phyloP scores from a whole-genome alignment of 2,888 invertebrate genomes.

The Bibio marci region DNA sequence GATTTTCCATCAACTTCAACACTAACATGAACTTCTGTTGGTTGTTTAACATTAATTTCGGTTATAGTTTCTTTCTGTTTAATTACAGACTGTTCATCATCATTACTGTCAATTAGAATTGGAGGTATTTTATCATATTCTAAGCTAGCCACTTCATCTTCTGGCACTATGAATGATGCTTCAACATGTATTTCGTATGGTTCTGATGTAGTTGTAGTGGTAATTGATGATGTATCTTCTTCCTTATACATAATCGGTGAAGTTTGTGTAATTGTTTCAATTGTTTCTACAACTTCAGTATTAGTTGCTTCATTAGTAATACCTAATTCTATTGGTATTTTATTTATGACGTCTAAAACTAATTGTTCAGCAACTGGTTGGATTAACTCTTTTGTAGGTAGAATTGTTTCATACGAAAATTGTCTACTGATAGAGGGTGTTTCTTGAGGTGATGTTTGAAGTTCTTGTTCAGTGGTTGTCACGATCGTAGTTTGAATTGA shows the following conservation, averaged over 20 bases:
- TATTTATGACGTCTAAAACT: constrained; percentile 18
- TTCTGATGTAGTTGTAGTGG: constrained; percentile 17
- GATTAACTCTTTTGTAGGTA: constrained; percentile 19
- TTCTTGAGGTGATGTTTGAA: constrained; percentile 19
- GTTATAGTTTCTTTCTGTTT: not conserved
- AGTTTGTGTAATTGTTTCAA: constrained; percentile 16
- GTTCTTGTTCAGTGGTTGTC: constrained; percentile 10
- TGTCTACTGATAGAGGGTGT: constrained; percentile 8
- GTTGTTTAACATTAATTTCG: not conserved
- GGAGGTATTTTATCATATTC: not conserved
- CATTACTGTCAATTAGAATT: no score
- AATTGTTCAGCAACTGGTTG: constrained; percentile 25
- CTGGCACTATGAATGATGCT: constrained; percentile 40
- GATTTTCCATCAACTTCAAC: not conserved
- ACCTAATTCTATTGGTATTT: constrained; percentile 16
- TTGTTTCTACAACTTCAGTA: constrained; percentile 17
- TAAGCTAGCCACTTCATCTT: constrained; percentile 9
- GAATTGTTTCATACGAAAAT: not conserved
- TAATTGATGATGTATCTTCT: constrained; percentile 21
- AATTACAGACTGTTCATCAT: not conserved
- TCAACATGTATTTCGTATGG: constrained; percentile 29
- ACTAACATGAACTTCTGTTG: not conserved
- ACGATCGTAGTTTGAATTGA: constrained; percentile 5
- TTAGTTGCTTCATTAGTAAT: constrained; percentile 10
- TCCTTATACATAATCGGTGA: constrained; percentile 7